Evolutionary conservation across 2,113 vertebrate genomes (phyloP).

Genomic region (Cepphus grylle): DNA sequence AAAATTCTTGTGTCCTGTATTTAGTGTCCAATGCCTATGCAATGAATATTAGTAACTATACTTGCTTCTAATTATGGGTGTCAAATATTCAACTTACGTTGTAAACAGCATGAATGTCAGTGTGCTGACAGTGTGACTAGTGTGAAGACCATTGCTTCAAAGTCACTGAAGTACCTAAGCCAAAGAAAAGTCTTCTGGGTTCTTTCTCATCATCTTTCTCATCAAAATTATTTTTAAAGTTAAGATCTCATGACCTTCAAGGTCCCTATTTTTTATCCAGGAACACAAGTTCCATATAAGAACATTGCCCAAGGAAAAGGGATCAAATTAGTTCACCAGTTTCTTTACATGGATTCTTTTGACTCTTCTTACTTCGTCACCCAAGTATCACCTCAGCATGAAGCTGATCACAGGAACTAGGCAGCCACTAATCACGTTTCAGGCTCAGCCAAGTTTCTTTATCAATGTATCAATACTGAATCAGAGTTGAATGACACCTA

Average conservation of each 20-base stretch:
- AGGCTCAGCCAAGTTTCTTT: neutral
- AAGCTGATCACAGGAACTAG: neutral
- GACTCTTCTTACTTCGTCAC: neutral
- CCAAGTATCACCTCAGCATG: neutral
- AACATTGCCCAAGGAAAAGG: neutral
- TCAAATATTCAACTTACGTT: neutral
- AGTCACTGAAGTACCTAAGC: neutral
- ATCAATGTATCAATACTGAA: constrained; percentile 1
- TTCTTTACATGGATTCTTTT: neutral
- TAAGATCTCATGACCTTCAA: neutral
- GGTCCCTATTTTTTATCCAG: neutral
- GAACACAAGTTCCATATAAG: neutral
- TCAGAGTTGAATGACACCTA: neutral
- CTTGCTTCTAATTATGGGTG: neutral
- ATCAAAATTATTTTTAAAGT: neutral
- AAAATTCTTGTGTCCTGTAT: neutral
- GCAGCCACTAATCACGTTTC: neutral
- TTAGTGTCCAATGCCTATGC: neutral
- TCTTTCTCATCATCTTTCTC: neutral
- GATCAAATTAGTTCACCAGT: neutral
- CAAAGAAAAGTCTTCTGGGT: neutral
- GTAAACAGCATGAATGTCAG: neutral
- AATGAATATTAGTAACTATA: neutral
- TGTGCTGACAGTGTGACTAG: neutral
- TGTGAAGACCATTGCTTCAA: neutral